phyloP scores from a whole-genome alignment of 2,797 vertebrate genomes.

The Thamnophis elegans region DNA sequence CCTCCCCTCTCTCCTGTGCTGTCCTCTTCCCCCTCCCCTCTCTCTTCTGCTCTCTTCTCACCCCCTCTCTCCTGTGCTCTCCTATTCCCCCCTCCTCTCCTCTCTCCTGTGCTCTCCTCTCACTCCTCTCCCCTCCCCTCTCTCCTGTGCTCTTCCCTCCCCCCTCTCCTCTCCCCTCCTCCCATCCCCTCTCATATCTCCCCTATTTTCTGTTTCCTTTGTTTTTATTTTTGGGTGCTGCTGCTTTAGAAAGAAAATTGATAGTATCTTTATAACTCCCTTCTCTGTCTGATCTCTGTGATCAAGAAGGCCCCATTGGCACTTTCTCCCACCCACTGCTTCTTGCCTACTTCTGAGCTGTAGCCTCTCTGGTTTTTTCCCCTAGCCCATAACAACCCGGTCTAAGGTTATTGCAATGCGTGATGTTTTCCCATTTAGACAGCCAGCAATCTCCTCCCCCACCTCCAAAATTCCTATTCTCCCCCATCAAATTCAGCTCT shows the following conservation, averaged over 20 bases:
- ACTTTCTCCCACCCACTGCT: slow-evolving; percentile 1
- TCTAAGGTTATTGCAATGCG: slow-evolving; percentile 38
- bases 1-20: too few relatives aligned
- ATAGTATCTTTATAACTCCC: slow-evolving; percentile 14
- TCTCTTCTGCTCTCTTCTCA: rapidly evolving
- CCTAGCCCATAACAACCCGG: slow-evolving; percentile 38
- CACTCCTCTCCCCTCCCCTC: too few relatives aligned
- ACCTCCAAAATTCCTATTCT: not conserved
- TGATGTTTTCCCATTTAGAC: slow-evolving; percentile 17
- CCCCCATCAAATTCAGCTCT: not conserved
- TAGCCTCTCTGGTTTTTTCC: slow-evolving; percentile 22
- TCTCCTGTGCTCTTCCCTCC: too few relatives aligned
- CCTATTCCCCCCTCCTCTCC: too few relatives aligned
- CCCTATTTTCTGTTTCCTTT: not conserved
- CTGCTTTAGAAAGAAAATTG: not conserved
- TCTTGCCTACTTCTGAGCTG: not conserved
- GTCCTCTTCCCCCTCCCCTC: too few relatives aligned
- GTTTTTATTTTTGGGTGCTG: not conserved
- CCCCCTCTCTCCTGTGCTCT: rapidly evolving
- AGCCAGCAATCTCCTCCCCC: not conserved
- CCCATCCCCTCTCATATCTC: too few relatives aligned
- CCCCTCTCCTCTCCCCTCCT: too few relatives aligned
- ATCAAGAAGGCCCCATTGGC: not conserved
- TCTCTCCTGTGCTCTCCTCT: too few relatives aligned
- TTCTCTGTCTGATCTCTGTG: slow-evolving; percentile 5